Evolutionary conservation across 2,888 invertebrate species (phyloP).

Genomic region (Argynnis bischoffii): DNA sequence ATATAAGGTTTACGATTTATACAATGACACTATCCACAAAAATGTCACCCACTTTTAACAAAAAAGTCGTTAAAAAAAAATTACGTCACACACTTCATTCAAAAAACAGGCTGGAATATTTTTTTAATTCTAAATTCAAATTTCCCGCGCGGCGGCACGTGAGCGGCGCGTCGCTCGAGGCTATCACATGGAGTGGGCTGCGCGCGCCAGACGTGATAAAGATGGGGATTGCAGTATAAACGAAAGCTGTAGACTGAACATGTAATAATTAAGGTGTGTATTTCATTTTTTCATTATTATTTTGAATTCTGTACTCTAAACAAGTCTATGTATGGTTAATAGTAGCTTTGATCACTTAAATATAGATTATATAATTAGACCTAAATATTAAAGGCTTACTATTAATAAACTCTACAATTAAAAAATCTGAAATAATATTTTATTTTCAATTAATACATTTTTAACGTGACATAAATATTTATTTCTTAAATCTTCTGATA

Average conservation of each 20-base stretch:
- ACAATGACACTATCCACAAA: not conserved
- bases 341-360: not conserved
- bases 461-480: too few relatives aligned
- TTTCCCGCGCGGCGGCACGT: slow-evolving; percentile 63
- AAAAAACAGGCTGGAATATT: slow-evolving; percentile 34
- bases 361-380: too few relatives aligned
- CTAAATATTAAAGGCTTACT: too few relatives aligned
- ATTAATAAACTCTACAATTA: too few relatives aligned
- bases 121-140: slow-evolving; percentile 49
- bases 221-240: slow-evolving; percentile 64
- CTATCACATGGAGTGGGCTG: slow-evolving; percentile 77
- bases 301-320: slow-evolving; percentile 7
- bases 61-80: not conserved
- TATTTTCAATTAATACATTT: too few relatives aligned
- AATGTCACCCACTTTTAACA: slow-evolving; percentile 13
- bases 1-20: not conserved
- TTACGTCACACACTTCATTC: slow-evolving; percentile 22
- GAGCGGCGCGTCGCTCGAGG: slow-evolving; percentile 74
- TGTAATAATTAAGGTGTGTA: slow-evolving; percentile 17
- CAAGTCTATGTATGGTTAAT: slow-evolving; percentile 7
- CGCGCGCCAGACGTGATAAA: slow-evolving; percentile 65
- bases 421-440: too few relatives aligned
- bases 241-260: slow-evolving; percentile 35
- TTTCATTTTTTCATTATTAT: slow-evolving; percentile 12
- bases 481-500: too few relatives aligned